Conservation (phyloP, 2,113 vertebrate genomes). For the Pantherophis guttatus region DNA sequence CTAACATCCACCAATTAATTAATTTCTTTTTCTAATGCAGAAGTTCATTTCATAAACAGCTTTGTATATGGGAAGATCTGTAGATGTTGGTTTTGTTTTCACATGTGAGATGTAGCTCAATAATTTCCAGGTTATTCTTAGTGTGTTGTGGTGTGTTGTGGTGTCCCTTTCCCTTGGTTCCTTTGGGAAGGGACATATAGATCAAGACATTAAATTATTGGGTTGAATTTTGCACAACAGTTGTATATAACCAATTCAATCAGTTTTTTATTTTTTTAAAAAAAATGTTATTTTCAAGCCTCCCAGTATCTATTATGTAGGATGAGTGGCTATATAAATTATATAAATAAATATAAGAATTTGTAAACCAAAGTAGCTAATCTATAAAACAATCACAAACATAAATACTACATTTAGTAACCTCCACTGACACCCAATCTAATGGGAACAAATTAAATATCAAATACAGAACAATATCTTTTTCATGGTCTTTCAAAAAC, state of each 20-base stretch:
- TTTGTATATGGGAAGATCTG: not conserved
- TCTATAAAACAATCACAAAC: not conserved
- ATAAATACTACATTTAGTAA: not conserved
- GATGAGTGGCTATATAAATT: not conserved
- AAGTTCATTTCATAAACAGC: not conserved
- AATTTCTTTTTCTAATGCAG: not conserved
- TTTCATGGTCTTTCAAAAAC: not conserved
- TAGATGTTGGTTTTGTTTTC: not conserved
- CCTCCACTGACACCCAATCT: not conserved
- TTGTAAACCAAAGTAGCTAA: not conserved
- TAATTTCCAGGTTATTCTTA: not conserved
- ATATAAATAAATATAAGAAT: not conserved
- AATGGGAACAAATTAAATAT: not conserved
- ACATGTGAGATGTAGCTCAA: not conserved
- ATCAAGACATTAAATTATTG: not conserved
- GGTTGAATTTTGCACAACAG: not conserved
- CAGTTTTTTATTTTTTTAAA: not conserved
- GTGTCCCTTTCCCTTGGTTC: not conserved
- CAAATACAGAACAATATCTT: not conserved
- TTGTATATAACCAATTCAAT: not conserved
- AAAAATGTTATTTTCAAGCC: not conserved
- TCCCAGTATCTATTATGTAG: not conserved
- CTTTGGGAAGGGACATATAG: not conserved
- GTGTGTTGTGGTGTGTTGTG: not conserved
- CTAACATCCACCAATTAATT: not conserved